These are phyloP conservation scores for Labeo rohita DNA, from an alignment of 2,113 vertebrate genomes.

Conservation along the genomic window DNA sequence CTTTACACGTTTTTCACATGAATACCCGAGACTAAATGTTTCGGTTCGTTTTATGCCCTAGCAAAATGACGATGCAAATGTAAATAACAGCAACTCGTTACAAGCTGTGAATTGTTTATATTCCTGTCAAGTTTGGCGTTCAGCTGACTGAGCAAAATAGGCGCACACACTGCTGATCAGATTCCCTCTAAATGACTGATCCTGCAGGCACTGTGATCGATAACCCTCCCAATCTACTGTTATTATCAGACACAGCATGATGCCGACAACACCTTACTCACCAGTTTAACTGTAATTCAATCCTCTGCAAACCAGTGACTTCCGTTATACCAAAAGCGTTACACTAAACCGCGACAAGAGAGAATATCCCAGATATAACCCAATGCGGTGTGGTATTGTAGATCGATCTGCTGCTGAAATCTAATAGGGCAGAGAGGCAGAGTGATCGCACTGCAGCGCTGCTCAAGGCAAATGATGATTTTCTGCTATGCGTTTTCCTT, in stretches of 20 bases:
- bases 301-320: slow-evolving; percentile 52
- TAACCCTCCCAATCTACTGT: not conserved
- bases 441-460: slow-evolving; percentile 31
- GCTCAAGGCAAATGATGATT: slow-evolving; percentile 20
- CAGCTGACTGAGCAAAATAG: slow-evolving; percentile 11
- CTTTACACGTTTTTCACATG: not conserved
- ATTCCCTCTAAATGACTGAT: not conserved
- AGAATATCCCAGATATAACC: not conserved
- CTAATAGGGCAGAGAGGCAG: not conserved
- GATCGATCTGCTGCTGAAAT: slow-evolving; percentile 13
- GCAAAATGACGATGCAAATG: slow-evolving; percentile 24
- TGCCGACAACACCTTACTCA: slow-evolving; percentile 67
- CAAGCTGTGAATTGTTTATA: not conserved
- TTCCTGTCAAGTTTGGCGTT: not conserved
- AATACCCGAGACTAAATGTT: not conserved
- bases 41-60: not conserved
- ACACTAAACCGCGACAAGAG: slow-evolving; percentile 2
- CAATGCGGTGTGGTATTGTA: slow-evolving; percentile 16
- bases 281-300: slow-evolving; percentile 60
- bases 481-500: slow-evolving; percentile 40
- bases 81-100: slow-evolving; percentile 16
- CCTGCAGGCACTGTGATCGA: slow-evolving; percentile 9
- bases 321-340: slow-evolving; percentile 13
- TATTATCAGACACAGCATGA: slow-evolving; percentile 5
- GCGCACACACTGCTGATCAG: not conserved